phyloP scores from a whole-genome alignment of 2,888 invertebrate genomes.

The Tuberolachnus salignus region DNA sequence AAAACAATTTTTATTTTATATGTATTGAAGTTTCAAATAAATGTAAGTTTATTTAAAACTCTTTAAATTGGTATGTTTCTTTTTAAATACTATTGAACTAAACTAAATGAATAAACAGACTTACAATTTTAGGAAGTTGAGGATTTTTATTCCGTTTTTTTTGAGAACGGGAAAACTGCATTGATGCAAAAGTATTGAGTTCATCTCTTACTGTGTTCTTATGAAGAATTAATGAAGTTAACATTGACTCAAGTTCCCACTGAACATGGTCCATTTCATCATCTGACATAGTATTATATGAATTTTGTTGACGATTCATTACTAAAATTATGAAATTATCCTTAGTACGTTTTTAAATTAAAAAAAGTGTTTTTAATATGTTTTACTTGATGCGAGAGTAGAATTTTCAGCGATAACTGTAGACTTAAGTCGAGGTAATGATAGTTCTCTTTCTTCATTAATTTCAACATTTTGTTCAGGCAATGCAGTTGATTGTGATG shows the following conservation, averaged over 20 bases:
- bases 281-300: slow-evolving; percentile 70
- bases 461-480: not conserved
- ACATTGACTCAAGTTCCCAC: slow-evolving; percentile 81
- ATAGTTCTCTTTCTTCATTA: slow-evolving; percentile 56
- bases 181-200: slow-evolving; percentile 62
- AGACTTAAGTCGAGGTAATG: slow-evolving; percentile 55
- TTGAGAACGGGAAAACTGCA: slow-evolving; percentile 37
- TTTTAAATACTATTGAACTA: not conserved
- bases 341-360: not conserved
- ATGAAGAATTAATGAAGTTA: slow-evolving; percentile 82
- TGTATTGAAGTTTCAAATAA: not conserved
- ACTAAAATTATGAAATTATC: slow-evolving; percentile 18
- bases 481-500: not conserved
- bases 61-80: not conserved
- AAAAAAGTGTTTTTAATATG: not conserved
- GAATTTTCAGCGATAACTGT: slow-evolving; percentile 28
- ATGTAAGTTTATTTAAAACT: not conserved
- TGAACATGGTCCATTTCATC: slow-evolving; percentile 89
- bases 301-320: slow-evolving; percentile 69
- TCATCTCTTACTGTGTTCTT: slow-evolving; percentile 79
- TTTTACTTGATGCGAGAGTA: slow-evolving; percentile 14
- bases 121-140: slow-evolving; percentile 40
- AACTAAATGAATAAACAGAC: not conserved
- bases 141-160: slow-evolving; percentile 22
- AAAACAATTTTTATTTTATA: too few relatives aligned